Conservation (phyloP, 2,113 vertebrate species). For the Cettia cetti region DNA sequence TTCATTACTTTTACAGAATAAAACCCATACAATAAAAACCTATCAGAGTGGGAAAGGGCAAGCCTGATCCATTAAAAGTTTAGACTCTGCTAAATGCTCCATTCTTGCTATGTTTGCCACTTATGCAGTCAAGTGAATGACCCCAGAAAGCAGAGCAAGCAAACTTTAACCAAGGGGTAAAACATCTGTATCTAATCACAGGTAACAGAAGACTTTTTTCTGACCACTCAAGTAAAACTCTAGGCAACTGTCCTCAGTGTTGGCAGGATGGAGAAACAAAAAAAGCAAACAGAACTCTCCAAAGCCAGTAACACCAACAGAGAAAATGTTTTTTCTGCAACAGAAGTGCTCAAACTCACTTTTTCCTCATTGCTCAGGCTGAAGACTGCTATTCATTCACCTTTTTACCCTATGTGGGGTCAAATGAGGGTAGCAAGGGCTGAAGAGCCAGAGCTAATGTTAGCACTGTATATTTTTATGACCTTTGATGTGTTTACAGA, state of each 20-base stretch:
- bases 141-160: neutral
- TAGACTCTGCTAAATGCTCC: neutral
- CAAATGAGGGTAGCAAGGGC: neutral
- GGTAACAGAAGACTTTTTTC: neutral
- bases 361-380: neutral
- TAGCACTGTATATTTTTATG: constrained; percentile 30
- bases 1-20: neutral
- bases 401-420: neutral
- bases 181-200: neutral
- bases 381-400: neutral
- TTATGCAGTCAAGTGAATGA: neutral
- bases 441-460: constrained; percentile 23
- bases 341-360: neutral
- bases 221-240: neutral
- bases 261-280: neutral
- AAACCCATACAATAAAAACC: neutral
- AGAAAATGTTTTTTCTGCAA: neutral
- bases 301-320: neutral
- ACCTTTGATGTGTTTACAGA: constrained; percentile 25
- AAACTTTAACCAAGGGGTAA: neutral
- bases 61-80: neutral
- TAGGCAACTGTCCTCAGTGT: neutral
- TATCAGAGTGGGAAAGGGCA: neutral
- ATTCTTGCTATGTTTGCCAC: neutral
- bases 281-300: neutral